phyloP scores from a whole-genome alignment of 2,888 invertebrate genomes.

The Torymus aiolomorphi region DNA sequence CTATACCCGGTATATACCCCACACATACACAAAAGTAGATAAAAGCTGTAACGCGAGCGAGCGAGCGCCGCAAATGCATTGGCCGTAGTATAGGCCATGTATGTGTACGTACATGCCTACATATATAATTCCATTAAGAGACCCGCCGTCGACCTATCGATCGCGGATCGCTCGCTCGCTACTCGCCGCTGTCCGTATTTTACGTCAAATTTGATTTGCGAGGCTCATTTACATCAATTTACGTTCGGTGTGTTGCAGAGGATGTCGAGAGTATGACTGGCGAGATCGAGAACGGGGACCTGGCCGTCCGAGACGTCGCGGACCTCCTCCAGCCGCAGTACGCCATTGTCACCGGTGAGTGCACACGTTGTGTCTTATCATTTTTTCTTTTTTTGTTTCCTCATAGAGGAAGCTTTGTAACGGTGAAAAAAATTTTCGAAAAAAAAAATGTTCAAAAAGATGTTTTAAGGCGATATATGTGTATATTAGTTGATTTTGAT shows the following conservation, averaged over 20 bases:
- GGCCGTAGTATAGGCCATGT: too few species aligned
- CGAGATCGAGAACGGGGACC: constrained; percentile 80
- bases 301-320: constrained; percentile 87
- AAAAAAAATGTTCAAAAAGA: too few species aligned
- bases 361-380: not conserved
- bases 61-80: too few species aligned
- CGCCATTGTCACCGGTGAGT: constrained; percentile 88
- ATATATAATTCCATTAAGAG: constrained; percentile 28
- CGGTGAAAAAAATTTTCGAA: too few species aligned
- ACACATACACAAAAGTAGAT: too few species aligned
- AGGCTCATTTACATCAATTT: constrained; percentile 28
- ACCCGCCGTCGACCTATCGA: not conserved
- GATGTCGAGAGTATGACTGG: constrained; percentile 76
- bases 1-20: too few species aligned
- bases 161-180: not conserved
- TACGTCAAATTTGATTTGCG: constrained; percentile 28
- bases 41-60: too few species aligned
- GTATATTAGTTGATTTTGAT: too few species aligned
- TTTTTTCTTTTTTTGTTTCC: constrained; percentile 18
- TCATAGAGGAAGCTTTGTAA: too few species aligned
- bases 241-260: constrained; percentile 68
- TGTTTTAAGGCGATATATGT: too few species aligned
- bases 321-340: constrained; percentile 92
- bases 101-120: too few species aligned
- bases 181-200: not conserved